phyloP scores from a whole-genome alignment of 35 echinoderm and acorn worm genomes.

The Apostichopus parvimensis region DNA sequence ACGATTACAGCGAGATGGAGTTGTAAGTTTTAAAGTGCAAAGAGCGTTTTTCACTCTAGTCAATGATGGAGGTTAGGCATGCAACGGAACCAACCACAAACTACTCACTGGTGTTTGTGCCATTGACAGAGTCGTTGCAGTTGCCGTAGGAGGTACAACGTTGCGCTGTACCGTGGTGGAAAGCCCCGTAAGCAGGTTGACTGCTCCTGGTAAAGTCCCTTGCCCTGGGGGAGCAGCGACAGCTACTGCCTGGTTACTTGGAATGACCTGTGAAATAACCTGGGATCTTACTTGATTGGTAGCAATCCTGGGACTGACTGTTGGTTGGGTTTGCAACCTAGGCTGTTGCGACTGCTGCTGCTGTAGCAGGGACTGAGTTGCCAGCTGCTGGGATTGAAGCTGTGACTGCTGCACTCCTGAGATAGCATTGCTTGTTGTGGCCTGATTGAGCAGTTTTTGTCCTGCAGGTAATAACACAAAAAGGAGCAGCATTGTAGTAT shows the following conservation, averaged over 20 bases:
- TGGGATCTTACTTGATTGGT: constrained; percentile 43
- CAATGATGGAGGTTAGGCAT: constrained; percentile 25
- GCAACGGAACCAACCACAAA: constrained; percentile 44
- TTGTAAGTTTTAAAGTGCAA: neutral
- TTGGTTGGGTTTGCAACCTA: constrained; percentile 26
- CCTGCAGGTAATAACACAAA: neutral
- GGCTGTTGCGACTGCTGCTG: constrained; percentile 42
- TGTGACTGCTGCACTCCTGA: constrained; percentile 44
- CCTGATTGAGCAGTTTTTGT: constrained; percentile 23
- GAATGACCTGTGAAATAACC: constrained; percentile 29
- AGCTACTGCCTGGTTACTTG: constrained; percentile 12
- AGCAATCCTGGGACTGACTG: constrained; percentile 12
- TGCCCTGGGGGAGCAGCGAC: constrained; percentile 31
- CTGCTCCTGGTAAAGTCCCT: neutral
- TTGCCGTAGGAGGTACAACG: constrained; percentile 1
- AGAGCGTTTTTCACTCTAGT: neutral
- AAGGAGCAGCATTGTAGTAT: neutral
- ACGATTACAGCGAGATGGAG: too few species aligned
- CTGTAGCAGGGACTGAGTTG: constrained; percentile 65
- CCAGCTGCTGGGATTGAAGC: constrained; percentile 53
- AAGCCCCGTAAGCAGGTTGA: constrained; percentile 11
- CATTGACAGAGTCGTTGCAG: constrained; percentile 6
- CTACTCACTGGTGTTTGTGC: constrained; percentile 45
- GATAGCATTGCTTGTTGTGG: constrained; percentile 25
- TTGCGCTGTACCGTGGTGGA: neutral